A percentile compares a stretch with the other conserved stretches of the same genome.
Conservation (phyloP, 2,113 vertebrate genomes). For the Petrocephalus zakoni region DNA sequence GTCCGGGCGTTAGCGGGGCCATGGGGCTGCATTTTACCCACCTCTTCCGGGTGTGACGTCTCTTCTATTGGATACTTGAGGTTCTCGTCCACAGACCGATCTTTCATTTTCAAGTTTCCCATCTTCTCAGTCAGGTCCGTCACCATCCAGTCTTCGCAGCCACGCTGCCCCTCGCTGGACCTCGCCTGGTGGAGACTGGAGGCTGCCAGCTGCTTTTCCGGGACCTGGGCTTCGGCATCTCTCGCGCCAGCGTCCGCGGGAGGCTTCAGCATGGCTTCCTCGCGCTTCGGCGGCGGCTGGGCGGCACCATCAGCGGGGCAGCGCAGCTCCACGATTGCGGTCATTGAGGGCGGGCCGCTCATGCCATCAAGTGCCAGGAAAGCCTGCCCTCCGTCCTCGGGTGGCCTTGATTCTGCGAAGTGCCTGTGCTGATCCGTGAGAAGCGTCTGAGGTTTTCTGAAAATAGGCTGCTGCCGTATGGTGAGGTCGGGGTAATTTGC, state of each 20-base stretch:
- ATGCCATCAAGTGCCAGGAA: constrained; percentile 27
- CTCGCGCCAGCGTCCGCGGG: background rate
- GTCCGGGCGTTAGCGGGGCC: background rate
- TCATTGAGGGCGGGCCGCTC: constrained; percentile 52
- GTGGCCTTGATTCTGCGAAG: constrained; percentile 9
- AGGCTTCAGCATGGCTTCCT: background rate
- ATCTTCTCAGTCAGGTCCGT: constrained; percentile 44
- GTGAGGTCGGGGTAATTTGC: constrained; percentile 68
- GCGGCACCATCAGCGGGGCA: background rate
- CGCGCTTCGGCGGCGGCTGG: background rate
- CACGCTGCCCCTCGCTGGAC: background rate
- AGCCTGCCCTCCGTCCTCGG: background rate
- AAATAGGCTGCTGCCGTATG: constrained; percentile 55
- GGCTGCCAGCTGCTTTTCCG: constrained; percentile 26
- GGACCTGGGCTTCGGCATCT: background rate
- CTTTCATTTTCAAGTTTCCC: constrained; percentile 31
- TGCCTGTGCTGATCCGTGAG: constrained; percentile 11
- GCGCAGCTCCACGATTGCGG: constrained; percentile 44
- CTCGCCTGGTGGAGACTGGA: constrained; percentile 2
- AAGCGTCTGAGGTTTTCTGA: constrained; percentile 35
- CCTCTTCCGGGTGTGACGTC: constrained; percentile 35
- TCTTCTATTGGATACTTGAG: constrained; percentile 51
- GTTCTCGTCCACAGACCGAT: constrained; percentile 19
- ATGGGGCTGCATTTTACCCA: background rate
- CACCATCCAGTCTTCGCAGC: background rate